phyloP scores from a whole-genome alignment of 1,140 invertebrate genomes.

The Helicorthomorpha holstii region DNA sequence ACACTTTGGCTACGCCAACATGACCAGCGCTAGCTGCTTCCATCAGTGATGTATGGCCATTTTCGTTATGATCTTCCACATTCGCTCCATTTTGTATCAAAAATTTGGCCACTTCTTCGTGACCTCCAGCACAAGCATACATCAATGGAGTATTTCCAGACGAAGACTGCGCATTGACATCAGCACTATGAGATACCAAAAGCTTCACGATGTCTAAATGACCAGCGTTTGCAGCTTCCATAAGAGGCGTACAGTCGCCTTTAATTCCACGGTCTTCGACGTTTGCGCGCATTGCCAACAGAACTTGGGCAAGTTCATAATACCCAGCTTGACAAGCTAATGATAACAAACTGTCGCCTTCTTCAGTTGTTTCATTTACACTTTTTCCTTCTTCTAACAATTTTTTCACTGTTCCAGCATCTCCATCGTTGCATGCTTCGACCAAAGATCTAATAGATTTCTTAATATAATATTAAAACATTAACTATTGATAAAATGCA shows the following conservation, averaged over 20 bases:
- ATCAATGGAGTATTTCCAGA: slow-evolving; percentile 94
- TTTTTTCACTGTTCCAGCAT: slow-evolving; percentile 61
- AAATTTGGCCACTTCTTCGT: slow-evolving; percentile 72
- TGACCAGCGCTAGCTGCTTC: slow-evolving; percentile 95
- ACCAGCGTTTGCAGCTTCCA: slow-evolving; percentile 90
- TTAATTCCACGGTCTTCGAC: slow-evolving; percentile 90
- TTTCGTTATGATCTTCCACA: slow-evolving; percentile 97
- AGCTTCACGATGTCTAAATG: slow-evolving; percentile 87
- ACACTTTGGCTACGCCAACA: slow-evolving; percentile 79
- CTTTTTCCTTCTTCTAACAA: slow-evolving; percentile 77
- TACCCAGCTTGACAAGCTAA: slow-evolving; percentile 85
- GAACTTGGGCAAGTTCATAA: slow-evolving; percentile 80
- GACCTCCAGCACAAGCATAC: slow-evolving; percentile 94
- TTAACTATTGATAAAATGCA: too few relatives aligned
- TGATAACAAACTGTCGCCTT: slow-evolving; percentile 78
- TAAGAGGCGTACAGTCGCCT: slow-evolving; percentile 88
- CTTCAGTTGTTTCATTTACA: slow-evolving; percentile 81
- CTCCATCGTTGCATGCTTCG: slow-evolving; percentile 80
- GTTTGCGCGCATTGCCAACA: slow-evolving; percentile 91
- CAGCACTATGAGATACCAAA: slow-evolving; percentile 75
- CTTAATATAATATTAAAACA: too few relatives aligned
- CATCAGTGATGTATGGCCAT: slow-evolving; percentile 97
- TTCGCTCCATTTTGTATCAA: slow-evolving; percentile 80
- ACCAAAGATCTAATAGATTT: slow-evolving; percentile 43
- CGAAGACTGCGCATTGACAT: slow-evolving; percentile 89